Evolutionary conservation across 2,797 vertebrate genomes (phyloP).

Genomic region (Xiphorhynchus erythropygius): DNA sequence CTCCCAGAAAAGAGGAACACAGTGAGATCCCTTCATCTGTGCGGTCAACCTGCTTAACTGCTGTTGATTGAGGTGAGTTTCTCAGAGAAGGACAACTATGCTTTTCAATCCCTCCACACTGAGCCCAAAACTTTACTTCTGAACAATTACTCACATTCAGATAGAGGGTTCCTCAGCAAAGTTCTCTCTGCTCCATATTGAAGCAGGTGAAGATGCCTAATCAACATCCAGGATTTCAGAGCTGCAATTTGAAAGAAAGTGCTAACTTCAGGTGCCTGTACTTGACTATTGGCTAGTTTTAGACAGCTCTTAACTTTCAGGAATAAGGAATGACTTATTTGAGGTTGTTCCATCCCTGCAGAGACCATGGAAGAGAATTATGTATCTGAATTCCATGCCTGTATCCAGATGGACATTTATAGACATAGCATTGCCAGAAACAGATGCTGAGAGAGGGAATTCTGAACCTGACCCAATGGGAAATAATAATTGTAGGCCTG

Average conservation of each 20-base stretch:
- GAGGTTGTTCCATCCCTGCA: background rate
- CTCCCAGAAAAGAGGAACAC: background rate
- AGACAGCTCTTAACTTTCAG: background rate
- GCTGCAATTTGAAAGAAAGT: background rate
- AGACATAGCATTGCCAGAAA: background rate
- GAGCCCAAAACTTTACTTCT: background rate
- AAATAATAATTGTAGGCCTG: background rate
- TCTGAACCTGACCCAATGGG: background rate
- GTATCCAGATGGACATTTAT: background rate
- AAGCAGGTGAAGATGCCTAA: background rate
- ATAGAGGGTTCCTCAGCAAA: background rate
- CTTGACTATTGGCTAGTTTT: background rate
- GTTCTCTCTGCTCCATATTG: background rate
- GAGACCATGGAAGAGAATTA: background rate
- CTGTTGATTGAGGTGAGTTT: background rate
- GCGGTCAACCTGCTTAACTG: background rate
- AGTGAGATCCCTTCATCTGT: background rate
- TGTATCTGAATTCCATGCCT: background rate
- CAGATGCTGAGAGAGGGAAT: background rate
- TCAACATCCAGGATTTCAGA: background rate
- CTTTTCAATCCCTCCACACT: background rate
- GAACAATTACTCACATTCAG: background rate
- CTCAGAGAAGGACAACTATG: background rate
- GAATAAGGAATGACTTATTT: background rate
- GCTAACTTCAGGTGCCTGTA: background rate